Evolutionary conservation across 1,140 invertebrate genomes (phyloP), one percentile per base, ranked within the genome.

Genomic region (Sminthurinus signatus): DNA sequence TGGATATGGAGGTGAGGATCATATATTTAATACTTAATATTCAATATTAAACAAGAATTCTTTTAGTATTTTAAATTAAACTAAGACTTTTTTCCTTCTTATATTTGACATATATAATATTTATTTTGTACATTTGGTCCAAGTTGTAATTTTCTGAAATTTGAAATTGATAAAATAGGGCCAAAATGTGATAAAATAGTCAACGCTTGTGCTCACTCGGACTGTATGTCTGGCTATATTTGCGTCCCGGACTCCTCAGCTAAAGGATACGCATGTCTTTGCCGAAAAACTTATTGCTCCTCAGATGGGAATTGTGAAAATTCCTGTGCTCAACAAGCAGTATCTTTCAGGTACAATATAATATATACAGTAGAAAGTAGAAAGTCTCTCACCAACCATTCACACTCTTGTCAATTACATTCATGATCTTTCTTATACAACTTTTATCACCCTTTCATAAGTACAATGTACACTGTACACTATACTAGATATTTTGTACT

Each of bases 281-380:
- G 89, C 73, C 83, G 1, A 75, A 81, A 21, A 87, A 86, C 75
- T 84, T 89, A 4, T 83, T 94, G 69, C 89, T 87, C 1, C 90
- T 93, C 73, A 81, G 83, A 64, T 90, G 91, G 80, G 82, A 1
- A 76, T 78, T 39, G 76, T 78, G 67, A 69, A 28, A 64, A 71
- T 61, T 64, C 66, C 19, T 72, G 70, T 44, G 54, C 67, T 27
- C 70, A 72, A 42, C 70, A 72, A 58, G 58, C 67, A 17, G 64
- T 72, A 2, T 72, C 67, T 8, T 72, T 72, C 62, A 68, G 66
- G 70, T 71, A 68, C n/a, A 42, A 42, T 42, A 12, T 42, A 42
- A 42, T 42, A 42, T 42, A 12, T n/a, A 42, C 39, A n/a, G 10
- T 10, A 12, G 10, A 12, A 12, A 42, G n/a, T 4, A 21, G 5